phyloP scores from a whole-genome alignment of 2,797 vertebrate genomes.

The Caiman crocodilus region DNA sequence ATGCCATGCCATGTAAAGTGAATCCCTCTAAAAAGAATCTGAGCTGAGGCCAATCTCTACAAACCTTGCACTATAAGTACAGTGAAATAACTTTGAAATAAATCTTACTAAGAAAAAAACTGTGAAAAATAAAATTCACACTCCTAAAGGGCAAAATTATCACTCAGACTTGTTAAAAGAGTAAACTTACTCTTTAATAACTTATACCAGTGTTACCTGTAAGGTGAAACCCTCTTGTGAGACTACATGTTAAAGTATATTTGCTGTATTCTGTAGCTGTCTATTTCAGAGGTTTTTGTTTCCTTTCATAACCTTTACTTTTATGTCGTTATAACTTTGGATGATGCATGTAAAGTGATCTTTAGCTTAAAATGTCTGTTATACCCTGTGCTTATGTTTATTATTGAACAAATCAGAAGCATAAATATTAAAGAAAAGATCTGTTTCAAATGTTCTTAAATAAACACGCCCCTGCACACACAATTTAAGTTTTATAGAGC shows the following conservation, averaged over 20 bases:
- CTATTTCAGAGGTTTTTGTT: constrained; percentile 63
- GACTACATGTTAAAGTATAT: constrained; percentile 71
- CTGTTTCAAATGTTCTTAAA: neutral
- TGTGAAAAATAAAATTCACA: constrained; percentile 81
- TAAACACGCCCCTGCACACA: neutral
- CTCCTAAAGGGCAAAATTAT: constrained; percentile 80
- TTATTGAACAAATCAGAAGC: neutral
- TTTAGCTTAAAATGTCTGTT: constrained; percentile 25
- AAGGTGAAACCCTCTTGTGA: constrained; percentile 80
- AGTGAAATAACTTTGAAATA: constrained; percentile 66
- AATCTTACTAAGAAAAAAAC: constrained; percentile 70
- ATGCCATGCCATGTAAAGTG: constrained; percentile 69
- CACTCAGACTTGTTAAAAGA: constrained; percentile 79
- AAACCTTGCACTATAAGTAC: constrained; percentile 3
- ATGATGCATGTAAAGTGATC: constrained; percentile 34
- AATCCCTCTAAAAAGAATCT: constrained; percentile 65
- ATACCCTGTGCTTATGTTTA: neutral
- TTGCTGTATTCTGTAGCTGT: constrained; percentile 59
- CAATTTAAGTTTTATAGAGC: neutral
- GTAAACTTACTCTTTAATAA: constrained; percentile 72
- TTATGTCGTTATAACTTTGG: constrained; percentile 43
- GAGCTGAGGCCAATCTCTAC: constrained; percentile 38
- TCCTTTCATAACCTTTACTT: constrained; percentile 60
- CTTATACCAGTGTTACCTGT: constrained; percentile 63
- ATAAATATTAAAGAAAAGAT: constrained; percentile 8